These are phyloP conservation scores for Argya squamiceps DNA, from an alignment of 2,797 vertebrate genomes.

Conservation along the genomic window DNA sequence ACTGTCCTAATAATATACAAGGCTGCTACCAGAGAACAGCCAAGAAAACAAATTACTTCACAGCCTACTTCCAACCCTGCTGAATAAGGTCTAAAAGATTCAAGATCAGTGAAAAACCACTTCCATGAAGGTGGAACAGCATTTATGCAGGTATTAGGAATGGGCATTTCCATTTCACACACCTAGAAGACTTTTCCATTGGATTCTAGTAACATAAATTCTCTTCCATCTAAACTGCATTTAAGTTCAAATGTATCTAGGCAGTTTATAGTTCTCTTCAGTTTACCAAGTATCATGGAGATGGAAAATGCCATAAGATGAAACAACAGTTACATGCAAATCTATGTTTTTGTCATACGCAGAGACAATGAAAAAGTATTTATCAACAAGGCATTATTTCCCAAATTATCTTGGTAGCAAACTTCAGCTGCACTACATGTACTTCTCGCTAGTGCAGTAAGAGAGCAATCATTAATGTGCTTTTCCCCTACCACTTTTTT, in stretches of 20 bases:
- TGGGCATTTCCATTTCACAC: neutral
- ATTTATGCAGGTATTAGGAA: neutral
- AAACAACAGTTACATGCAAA: neutral
- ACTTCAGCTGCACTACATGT: neutral
- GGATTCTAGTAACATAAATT: neutral
- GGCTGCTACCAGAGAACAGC: neutral
- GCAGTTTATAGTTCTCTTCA: neutral
- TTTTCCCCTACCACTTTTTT: neutral
- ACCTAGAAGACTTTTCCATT: neutral
- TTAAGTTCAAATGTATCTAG: neutral
- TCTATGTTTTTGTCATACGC: neutral
- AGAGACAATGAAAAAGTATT: neutral
- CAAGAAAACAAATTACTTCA: neutral
- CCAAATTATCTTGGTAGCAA: neutral
- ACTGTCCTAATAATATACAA: neutral
- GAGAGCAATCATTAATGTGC: neutral
- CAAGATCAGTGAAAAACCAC: neutral
- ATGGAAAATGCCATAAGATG: neutral
- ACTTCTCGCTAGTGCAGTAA: neutral
- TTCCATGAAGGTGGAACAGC: neutral
- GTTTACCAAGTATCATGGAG: neutral
- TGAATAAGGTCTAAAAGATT: neutral
- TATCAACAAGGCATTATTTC: neutral
- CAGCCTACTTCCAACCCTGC: neutral
- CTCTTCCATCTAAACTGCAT: neutral